phyloP scores from a whole-genome alignment of 2,888 invertebrate species.

The Philereme transversata region DNA sequence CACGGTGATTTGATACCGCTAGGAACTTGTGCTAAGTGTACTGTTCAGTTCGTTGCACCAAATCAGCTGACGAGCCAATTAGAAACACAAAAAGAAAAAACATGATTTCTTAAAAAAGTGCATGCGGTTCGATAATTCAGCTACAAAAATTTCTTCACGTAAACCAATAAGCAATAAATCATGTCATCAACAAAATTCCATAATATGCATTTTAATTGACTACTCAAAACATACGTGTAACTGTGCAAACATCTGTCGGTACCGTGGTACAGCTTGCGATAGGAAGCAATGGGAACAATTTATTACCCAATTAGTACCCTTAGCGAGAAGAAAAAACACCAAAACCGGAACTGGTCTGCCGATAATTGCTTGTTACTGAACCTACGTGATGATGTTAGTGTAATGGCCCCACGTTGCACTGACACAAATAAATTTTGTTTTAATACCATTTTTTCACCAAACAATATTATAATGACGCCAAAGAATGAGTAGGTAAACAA shows the following conservation, averaged over 20 bases:
- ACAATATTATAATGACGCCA: too few relatives aligned
- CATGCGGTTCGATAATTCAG: not conserved
- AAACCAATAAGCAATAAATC: slow-evolving; percentile 25
- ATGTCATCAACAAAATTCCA: slow-evolving; percentile 18
- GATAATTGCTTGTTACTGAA: slow-evolving; percentile 68
- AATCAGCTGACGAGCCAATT: too few relatives aligned
- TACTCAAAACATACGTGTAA: slow-evolving; percentile 21
- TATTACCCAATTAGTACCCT: slow-evolving; percentile 66
- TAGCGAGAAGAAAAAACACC: slow-evolving; percentile 55
- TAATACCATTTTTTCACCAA: too few relatives aligned
- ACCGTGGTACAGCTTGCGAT: slow-evolving; percentile 46
- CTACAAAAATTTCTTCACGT: slow-evolving; percentile 10
- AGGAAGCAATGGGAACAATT: slow-evolving; percentile 62
- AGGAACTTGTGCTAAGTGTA: too few relatives aligned
- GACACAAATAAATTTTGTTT: too few relatives aligned
- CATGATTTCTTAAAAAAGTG: too few relatives aligned
- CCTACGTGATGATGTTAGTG: slow-evolving; percentile 21
- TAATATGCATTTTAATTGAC: slow-evolving; percentile 34
- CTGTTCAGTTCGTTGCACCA: too few relatives aligned
- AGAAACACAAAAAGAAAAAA: too few relatives aligned
- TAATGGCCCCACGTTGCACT: not conserved
- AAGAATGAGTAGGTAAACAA: too few relatives aligned
- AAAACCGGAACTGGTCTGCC: slow-evolving; percentile 55
- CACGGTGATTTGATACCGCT: too few relatives aligned
- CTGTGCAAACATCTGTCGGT: slow-evolving; percentile 47